Evolutionary conservation across 2,888 invertebrate genomes (phyloP).

Genomic region (Xiphydria camelus): DNA sequence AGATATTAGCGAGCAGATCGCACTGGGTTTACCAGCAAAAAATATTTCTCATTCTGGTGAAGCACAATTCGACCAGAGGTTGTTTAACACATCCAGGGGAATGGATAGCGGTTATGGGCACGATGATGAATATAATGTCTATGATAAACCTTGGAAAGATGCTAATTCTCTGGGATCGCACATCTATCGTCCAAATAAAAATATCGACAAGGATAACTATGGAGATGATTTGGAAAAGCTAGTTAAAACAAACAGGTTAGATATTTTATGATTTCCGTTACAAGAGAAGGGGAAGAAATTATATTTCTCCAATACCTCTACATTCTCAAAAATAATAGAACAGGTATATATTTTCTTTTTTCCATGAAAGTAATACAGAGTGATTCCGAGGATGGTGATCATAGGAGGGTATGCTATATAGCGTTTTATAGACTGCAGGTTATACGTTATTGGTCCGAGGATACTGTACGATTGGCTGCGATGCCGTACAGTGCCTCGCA

Average conservation of each 20-base stretch:
- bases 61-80: conserved; percentile 89
- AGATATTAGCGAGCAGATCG: conserved; percentile 98
- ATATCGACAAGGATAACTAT: conserved; percentile 88
- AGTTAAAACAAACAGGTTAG: conserved; percentile 84
- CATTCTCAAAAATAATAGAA: too few relatives aligned
- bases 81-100: conserved; percentile 92
- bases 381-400: too few relatives aligned
- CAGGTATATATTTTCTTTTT: too few relatives aligned
- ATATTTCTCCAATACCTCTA: too few relatives aligned
- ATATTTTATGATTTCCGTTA: too few relatives aligned
- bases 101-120: conserved; percentile 96
- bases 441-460: too few relatives aligned
- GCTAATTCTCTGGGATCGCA: conserved; percentile 83
- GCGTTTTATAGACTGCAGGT: too few relatives aligned
- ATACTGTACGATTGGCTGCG: too few relatives aligned
- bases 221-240: conserved; percentile 88
- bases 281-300: too few relatives aligned
- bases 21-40: conserved; percentile 91
- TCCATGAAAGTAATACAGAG: too few relatives aligned
- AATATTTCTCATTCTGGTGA: conserved; percentile 69
- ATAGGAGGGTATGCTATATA: too few relatives aligned
- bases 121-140: conserved; percentile 96
- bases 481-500: too few relatives aligned
- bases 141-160: conserved; percentile 97
- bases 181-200: conserved; percentile 86